Percentiles rank a stretch among this genome's conserved stretches.
Conservation (phyloP, 35 echinoderm and acorn worm species). For the Heliocidaris erythrogramma region DNA sequence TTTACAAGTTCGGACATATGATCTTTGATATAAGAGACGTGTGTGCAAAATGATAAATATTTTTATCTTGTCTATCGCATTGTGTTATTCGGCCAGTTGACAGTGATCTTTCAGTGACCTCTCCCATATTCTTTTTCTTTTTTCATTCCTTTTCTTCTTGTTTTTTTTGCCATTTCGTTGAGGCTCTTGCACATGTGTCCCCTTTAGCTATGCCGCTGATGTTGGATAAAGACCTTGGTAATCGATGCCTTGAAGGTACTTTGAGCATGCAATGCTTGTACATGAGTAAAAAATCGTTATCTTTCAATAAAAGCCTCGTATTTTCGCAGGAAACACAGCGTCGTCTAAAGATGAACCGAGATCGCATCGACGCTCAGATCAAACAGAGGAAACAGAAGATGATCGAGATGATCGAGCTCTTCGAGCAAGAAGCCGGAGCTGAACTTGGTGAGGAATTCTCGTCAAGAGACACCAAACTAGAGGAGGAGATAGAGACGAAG, state of each 20-base stretch:
- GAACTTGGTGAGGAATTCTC: slow-evolving; percentile 75
- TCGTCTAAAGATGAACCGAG: slow-evolving; percentile 64
- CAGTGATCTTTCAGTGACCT: no score
- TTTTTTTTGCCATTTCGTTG: no score
- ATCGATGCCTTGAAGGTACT: no score
- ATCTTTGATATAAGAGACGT: no score
- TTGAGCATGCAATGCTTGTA: not conserved
- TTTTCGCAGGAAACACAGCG: slow-evolving; percentile 64
- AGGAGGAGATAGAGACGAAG: slow-evolving; percentile 67
- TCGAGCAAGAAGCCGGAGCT: slow-evolving; percentile 63
- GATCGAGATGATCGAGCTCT: slow-evolving; percentile 67
- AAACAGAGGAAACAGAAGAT: slow-evolving; percentile 63
- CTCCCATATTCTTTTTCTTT: no score
- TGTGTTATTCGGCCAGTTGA: no score
- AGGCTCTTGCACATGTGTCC: no score
- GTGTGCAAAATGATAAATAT: no score
- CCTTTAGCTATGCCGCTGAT: not conserved
- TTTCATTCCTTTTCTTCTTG: no score
- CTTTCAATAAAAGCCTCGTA: not conserved
- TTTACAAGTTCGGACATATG: no score
- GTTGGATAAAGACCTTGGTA: not conserved
- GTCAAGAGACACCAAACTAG: slow-evolving; percentile 60
- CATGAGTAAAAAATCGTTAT: not conserved
- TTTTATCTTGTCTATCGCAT: no score
- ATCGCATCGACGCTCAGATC: slow-evolving; percentile 61